Percentiles rank a stretch among this genome's conserved stretches.
phyloP scores from a whole-genome alignment of 92 coral and sea anemone species.

The Virgularia gustaviana region DNA sequence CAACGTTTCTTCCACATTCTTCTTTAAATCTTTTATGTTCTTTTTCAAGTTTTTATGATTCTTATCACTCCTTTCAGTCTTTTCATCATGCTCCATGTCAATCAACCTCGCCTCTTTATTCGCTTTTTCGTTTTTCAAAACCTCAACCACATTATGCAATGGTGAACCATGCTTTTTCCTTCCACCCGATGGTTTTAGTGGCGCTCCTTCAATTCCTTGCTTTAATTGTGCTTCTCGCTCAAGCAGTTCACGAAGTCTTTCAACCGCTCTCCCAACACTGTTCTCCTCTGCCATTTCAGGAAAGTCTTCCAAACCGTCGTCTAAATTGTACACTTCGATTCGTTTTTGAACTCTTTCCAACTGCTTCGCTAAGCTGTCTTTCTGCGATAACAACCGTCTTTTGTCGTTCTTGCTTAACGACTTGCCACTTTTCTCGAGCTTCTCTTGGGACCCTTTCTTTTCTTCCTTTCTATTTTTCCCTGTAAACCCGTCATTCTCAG shows the following conservation, averaged over 20 bases:
- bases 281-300: slow-evolving; percentile 19
- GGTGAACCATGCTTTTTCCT: no score
- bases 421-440: background rate
- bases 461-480: background rate
- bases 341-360: slow-evolving; percentile 12
- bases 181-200: no score
- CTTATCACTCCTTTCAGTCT: background rate
- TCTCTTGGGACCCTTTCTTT: background rate
- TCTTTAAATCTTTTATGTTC: background rate
- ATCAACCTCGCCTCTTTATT: slow-evolving; percentile 4
- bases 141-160: background rate
- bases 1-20: background rate
- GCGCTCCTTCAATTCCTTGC: background rate
- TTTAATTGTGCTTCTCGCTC: slow-evolving; percentile 19
- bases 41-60: background rate
- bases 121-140: background rate
- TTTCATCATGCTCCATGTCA: background rate
- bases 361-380: slow-evolving; percentile 24
- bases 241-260: slow-evolving; percentile 11
- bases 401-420: slow-evolving; percentile 21
- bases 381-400: slow-evolving; percentile 31
- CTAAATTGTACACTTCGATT: slow-evolving; percentile 17
- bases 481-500: background rate
- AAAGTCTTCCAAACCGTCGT: slow-evolving; percentile 13
- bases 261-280: slow-evolving; percentile 6